Base-by-base conservation (phyloP, 1,140 invertebrate species). In the Drosophila asahinai region DNA sequence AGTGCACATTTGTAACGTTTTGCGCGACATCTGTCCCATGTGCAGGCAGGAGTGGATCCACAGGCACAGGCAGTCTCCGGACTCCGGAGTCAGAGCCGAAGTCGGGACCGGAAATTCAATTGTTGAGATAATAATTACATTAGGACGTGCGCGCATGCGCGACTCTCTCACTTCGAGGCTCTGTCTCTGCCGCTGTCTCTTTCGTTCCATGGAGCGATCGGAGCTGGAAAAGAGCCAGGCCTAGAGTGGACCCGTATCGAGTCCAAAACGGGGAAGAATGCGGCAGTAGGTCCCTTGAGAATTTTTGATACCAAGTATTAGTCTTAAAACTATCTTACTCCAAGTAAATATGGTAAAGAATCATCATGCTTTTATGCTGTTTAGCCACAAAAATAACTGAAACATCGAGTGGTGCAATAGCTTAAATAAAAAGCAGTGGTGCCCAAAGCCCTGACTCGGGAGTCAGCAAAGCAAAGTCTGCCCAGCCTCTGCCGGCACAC, bases 91-190 rank as follows among this genome's bases (percentile, higher is more conserved):
- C 59, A 11, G 38, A 43, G 82, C 59, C 58, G 45, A 48, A 76
- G 77, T 71, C 51, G 64, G 80, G 76, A 90, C 90, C 90, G 90
- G 90, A 92, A 92, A 92, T 92, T 92, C 90, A 92, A 92, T 92
- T 92, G 90, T 92, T 92, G 83, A 92, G 80, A 92, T 92, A 92
- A 92, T 92, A 92, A 92, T 92, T 92, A 90, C 90, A 92, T 92
- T 92, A 92, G 90, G 90, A 92, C 90, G 90, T 91, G 87, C 82
- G 87, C 87, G 82, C 90, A 92, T 83, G 84, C 83, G 90, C 90
- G 74, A 89, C 79, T 86, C 76, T 62, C 51, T 63, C 62, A 51
- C 62, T 62, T 64, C 60, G 47, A 67, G 62, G 47, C 55, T 60
- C 48, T 36, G 33, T 36, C 55, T 60, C 43, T 14, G 48, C 22